Percentiles rank a stretch among this genome's conserved stretches.
Conservation (phyloP, 2,888 invertebrate genomes). For the Ichneumoninae sp. region DNA sequence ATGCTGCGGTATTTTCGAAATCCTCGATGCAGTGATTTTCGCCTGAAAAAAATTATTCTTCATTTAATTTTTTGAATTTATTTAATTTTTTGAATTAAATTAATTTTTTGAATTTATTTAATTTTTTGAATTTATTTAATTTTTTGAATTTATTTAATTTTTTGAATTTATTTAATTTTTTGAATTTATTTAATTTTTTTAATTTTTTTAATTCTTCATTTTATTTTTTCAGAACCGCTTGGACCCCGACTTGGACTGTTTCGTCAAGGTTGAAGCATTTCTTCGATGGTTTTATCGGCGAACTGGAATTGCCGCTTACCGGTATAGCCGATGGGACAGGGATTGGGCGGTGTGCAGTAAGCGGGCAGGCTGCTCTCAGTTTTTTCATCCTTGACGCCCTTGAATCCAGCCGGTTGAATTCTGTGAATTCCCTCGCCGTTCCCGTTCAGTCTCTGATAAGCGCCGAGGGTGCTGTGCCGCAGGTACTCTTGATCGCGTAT, state of each 20-base stretch:
- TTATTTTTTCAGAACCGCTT: neutral
- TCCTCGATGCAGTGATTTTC: constrained; percentile 95
- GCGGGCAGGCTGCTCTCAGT: constrained; percentile 97
- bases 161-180: no score
- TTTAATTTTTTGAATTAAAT: neutral
- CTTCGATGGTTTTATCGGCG: neutral
- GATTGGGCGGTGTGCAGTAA: constrained; percentile 99
- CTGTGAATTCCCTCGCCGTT: constrained; percentile 77
- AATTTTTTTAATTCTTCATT: no score
- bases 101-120: neutral
- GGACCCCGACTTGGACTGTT: neutral
- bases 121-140: no score
- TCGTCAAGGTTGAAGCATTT: neutral
- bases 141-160: no score
- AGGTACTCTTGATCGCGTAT: constrained; percentile 95
- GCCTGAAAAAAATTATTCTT: constrained; percentile 83
- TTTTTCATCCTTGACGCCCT: constrained; percentile 91
- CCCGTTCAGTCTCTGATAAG: constrained; percentile 91
- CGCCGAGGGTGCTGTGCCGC: constrained; percentile 91
- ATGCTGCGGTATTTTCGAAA: constrained; percentile 97
- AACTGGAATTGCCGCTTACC: constrained; percentile 85
- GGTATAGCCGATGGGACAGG: constrained; percentile 97
- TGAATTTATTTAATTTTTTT: neutral
- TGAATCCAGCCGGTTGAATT: constrained; percentile 83
- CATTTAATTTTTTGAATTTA: no score